Base-by-base conservation (phyloP, 2,888 invertebrate genomes). In the Theodoxus fluviatilis region DNA sequence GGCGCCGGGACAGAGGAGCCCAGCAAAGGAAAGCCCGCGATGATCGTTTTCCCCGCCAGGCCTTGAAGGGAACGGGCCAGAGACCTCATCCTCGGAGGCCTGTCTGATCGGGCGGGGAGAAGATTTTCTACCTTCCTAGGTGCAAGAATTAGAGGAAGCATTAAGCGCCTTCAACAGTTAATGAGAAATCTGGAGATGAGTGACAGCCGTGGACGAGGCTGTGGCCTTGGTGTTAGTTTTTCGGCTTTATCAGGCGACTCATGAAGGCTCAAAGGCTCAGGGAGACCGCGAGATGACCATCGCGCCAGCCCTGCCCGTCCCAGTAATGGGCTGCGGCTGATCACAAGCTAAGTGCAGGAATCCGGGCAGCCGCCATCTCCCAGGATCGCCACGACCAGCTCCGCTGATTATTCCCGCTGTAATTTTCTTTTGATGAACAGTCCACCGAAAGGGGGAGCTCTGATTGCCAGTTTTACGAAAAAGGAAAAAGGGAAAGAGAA, bases 171-270 rank as follows among this genome's bases (percentile, higher is more conserved):
- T 68, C 59, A 71, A 69, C 73, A 71, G 74, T 71, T 76, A 76
- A 77, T 77, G 77, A 77, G 77, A 75, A 76, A 75, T 68, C 69
- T 66, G 68, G 59, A 59, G 37, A 49, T 73, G 77, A 77, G 55
- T 77, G 77, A 76, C 77, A 77, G 72, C 65, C 47, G 68, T 15
- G 68, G 71, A 68, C 69, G 55, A 28, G 25, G 69, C 69, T 65
- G 69, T 68, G 68, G 71, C 70, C 67, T 66, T 66, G 71, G 72
- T 76, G 74, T 76, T 74, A 71, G 74, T 76, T 76, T 76, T 76
- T 65, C 70, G 72, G 71, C 76, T 74, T 76, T 76, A 74, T 71
- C 73, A 71, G 59, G 40, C 57, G 49, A 67, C 64, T 64, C 65
- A 67, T 69, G 52, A 63, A 63, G 38, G 71, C 69, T 71, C 71